phyloP scores from a whole-genome alignment of 2,797 vertebrate species.

The Chrysocyon brachyurus region DNA sequence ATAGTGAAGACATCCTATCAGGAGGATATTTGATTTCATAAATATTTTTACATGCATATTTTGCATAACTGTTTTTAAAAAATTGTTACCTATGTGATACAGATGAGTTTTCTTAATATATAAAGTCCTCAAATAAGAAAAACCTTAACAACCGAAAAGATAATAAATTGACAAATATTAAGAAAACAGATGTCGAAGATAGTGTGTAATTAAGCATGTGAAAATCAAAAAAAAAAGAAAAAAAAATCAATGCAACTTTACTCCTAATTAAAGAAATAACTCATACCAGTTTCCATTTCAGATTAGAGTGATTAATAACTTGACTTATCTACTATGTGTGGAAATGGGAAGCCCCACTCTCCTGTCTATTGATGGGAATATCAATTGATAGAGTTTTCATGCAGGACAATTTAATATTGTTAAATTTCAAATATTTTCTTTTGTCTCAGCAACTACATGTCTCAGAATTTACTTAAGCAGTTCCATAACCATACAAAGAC shows the following conservation, averaged over 20 bases:
- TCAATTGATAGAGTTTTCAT: not conserved
- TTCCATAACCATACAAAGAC: not conserved
- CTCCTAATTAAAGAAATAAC: constrained; percentile 19
- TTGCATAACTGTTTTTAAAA: not conserved
- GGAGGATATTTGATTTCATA: not conserved
- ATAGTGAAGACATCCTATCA: not conserved
- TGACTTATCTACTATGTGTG: not conserved
- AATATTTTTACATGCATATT: constrained; percentile 7
- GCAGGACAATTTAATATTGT: not conserved
- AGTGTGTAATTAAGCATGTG: not conserved
- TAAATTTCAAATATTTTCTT: constrained; percentile 32
- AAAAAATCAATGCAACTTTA: not conserved
- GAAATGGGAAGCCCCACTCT: not conserved
- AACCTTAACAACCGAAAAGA: not conserved
- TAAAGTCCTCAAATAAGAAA: not conserved
- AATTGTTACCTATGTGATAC: not conserved
- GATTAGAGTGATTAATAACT: not conserved
- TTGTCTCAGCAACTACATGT: not conserved
- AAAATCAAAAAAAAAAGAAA: not conserved
- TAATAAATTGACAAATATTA: not conserved
- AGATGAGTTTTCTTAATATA: constrained; percentile 7
- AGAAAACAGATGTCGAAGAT: not conserved
- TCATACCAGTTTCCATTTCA: not conserved
- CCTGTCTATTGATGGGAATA: not conserved
- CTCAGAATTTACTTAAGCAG: not conserved